A percentile compares a stretch with the other conserved stretches of the same genome.
Evolutionary conservation across 2,113 vertebrate genomes (phyloP).

Genomic region (Eublepharis macularius): DNA sequence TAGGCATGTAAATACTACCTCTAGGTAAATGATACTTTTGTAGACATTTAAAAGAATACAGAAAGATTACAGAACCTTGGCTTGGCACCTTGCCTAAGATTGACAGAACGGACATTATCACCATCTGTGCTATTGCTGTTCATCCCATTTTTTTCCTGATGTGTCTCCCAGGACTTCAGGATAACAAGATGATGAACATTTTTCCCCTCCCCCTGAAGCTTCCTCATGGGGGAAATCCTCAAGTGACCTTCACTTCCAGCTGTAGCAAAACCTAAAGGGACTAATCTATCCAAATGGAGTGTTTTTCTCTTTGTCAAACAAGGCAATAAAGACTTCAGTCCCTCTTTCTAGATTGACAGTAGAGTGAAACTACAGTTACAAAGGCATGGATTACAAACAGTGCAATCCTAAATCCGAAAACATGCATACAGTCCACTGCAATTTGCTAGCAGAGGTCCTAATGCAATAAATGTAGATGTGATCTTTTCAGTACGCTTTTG

Average conservation of each 20-base stretch:
- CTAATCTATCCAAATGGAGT: slow-evolving; percentile 3
- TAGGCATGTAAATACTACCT: fast-evolving
- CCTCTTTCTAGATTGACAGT: not conserved
- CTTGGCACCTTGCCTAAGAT: not conserved
- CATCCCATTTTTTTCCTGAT: not conserved
- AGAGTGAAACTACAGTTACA: not conserved
- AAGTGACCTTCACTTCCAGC: not conserved
- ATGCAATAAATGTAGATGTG: not conserved
- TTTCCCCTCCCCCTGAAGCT: not conserved
- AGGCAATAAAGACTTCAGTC: not conserved
- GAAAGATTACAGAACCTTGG: fast-evolving
- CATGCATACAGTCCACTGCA: not conserved
- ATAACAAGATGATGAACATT: not conserved
- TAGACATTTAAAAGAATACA: not conserved
- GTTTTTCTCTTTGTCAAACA: not conserved
- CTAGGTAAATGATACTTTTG: not conserved
- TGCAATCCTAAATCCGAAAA: too few species aligned
- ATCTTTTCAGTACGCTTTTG: not conserved
- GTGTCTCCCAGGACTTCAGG: not conserved
- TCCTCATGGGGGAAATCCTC: not conserved
- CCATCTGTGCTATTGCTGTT: not conserved
- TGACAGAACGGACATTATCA: not conserved
- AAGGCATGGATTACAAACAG: not conserved
- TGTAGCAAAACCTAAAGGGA: not conserved
- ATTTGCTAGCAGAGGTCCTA: not conserved